Evolutionary conservation across 2,113 vertebrate genomes (phyloP).

Genomic region (Mungos mungo): DNA sequence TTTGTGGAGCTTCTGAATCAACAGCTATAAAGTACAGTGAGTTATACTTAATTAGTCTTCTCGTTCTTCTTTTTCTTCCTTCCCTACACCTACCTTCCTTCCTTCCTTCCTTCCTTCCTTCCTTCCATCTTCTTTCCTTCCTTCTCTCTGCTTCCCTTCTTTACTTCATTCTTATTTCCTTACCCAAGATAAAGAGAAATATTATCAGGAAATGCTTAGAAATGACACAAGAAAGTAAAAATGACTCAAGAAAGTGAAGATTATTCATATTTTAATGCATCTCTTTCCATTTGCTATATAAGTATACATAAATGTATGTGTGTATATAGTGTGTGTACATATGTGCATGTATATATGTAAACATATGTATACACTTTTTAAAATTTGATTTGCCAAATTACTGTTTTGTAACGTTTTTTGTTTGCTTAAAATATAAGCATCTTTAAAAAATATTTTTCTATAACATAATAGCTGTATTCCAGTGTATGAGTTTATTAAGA

Average conservation of each 20-base stretch:
- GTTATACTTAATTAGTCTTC: neutral
- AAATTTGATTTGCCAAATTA: neutral
- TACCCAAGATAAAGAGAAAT: neutral
- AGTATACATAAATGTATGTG: neutral
- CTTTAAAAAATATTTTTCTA: neutral
- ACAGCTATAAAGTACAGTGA: neutral
- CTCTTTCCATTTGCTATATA: neutral
- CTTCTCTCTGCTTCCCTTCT: neutral
- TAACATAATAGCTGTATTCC: neutral
- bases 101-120: neutral
- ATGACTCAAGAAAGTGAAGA: neutral
- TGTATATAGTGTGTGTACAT: neutral
- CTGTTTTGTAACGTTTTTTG: neutral
- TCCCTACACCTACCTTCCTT: neutral
- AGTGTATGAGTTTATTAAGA: neutral
- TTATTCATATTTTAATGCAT: neutral
- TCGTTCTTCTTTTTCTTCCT: neutral
- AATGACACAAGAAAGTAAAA: neutral
- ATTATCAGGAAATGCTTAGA: conserved; percentile 2
- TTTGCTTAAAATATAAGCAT: neutral
- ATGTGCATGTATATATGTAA: neutral
- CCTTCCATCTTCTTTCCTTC: no score
- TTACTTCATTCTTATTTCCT: no score
- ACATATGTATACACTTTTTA: neutral
- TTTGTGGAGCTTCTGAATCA: neutral